Percentiles rank a stretch among this genome's conserved stretches.
phyloP scores from a whole-genome alignment of 2,888 invertebrate genomes.

The Hermaeophaga mercurialis region DNA sequence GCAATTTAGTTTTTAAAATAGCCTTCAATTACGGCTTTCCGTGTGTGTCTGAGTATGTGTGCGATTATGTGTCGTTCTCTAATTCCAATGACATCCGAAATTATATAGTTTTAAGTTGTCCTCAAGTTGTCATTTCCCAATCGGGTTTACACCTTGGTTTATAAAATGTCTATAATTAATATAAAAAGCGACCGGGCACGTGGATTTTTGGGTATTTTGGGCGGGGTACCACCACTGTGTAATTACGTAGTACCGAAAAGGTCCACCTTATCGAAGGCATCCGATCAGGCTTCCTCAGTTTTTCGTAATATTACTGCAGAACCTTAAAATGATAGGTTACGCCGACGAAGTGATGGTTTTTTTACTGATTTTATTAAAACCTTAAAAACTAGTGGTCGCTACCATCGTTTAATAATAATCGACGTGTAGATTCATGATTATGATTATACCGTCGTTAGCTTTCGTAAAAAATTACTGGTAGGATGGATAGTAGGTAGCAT shows the following conservation, averaged over 20 bases:
- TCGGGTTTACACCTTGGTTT: slow-evolving; percentile 41
- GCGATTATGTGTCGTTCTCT: slow-evolving; percentile 34
- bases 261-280: slow-evolving; percentile 48
- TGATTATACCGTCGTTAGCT: slow-evolving; percentile 22
- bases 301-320: slow-evolving; percentile 38
- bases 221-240: slow-evolving; percentile 49
- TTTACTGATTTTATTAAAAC: slow-evolving; percentile 32
- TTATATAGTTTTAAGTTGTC: slow-evolving; percentile 50
- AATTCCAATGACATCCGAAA: slow-evolving; percentile 48
- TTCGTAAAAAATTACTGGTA: slow-evolving; percentile 12
- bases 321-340: slow-evolving; percentile 45
- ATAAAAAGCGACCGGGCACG: slow-evolving; percentile 53
- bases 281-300: slow-evolving; percentile 52
- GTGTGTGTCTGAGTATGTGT: slow-evolving; percentile 28
- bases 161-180: slow-evolving; percentile 57
- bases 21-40: slow-evolving; percentile 29
- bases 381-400: slow-evolving; percentile 23
- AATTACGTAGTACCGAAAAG: slow-evolving; percentile 48
- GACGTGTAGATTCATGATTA: slow-evolving; percentile 15
- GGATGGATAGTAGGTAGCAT: slow-evolving; percentile 11
- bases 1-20: slow-evolving; percentile 30
- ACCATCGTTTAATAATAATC: slow-evolving; percentile 20
- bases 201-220: slow-evolving; percentile 41
- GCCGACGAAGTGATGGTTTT: slow-evolving; percentile 12
- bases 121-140: slow-evolving; percentile 41